A percentile compares a stretch with the other conserved stretches of the same genome.
Conservation (phyloP, 2,797 vertebrate genomes). For the Mus caroli region DNA sequence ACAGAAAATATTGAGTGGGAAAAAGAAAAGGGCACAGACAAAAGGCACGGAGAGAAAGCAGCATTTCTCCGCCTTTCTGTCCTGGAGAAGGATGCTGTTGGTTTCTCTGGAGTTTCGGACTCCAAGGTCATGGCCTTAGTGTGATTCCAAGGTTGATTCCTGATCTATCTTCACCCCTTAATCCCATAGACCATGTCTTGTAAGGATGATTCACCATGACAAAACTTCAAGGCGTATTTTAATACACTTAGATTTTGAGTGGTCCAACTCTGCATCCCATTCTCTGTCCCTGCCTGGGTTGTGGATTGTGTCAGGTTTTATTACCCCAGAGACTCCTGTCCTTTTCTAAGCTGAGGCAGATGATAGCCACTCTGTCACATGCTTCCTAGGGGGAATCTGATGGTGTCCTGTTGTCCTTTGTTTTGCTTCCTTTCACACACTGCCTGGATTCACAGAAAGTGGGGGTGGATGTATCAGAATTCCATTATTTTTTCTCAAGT, state of each 20-base stretch:
- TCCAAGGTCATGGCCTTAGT: neutral
- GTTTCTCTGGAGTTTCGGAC: neutral
- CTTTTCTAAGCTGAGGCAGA: slow-evolving; percentile 64
- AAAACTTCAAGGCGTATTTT: slow-evolving; percentile 65
- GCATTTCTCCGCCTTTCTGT: neutral
- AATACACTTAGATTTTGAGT: slow-evolving; percentile 77
- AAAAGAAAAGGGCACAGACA: slow-evolving; percentile 27
- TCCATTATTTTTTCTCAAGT: slow-evolving; percentile 1
- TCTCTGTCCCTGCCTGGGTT: slow-evolving; percentile 60
- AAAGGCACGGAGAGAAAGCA: neutral
- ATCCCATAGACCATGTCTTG: slow-evolving; percentile 29
- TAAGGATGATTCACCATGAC: slow-evolving; percentile 36
- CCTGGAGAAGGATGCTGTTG: neutral
- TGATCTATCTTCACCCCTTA: neutral
- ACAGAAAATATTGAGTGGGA: slow-evolving; percentile 51
- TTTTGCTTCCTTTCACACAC: neutral
- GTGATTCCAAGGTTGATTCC: neutral
- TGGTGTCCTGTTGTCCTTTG: neutral
- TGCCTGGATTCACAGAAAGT: neutral
- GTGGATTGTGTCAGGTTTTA: slow-evolving; percentile 74
- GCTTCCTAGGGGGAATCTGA: slow-evolving; percentile 66
- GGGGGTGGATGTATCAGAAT: neutral
- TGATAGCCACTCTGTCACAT: slow-evolving; percentile 58
- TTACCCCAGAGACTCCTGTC: slow-evolving; percentile 63
- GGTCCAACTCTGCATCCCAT: slow-evolving; percentile 62